These are phyloP conservation scores for Liasis olivaceus DNA, from an alignment of 2,797 vertebrate species.

Conservation along the genomic window DNA sequence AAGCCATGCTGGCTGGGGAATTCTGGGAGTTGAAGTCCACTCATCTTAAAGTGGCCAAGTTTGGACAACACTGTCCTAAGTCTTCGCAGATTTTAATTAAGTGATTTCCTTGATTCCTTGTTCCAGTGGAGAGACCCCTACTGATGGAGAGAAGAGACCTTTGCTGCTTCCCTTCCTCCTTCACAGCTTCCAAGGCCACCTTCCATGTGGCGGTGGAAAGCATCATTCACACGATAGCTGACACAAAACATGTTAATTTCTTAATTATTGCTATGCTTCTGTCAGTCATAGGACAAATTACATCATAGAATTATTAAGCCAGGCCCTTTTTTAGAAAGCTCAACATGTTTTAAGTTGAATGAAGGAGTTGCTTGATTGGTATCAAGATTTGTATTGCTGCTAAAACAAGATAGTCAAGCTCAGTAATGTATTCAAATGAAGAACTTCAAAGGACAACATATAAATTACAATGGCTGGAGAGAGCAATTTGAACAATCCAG, in stretches of 20 bases:
- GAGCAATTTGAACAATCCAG: conserved; percentile 31
- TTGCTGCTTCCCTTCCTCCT: not conserved
- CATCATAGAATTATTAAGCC: conserved; percentile 37
- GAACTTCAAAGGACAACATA: conserved; percentile 53
- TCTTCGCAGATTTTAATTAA: not conserved
- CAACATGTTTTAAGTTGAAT: conserved; percentile 34
- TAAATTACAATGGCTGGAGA: not conserved
- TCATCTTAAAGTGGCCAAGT: too few species aligned
- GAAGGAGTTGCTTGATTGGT: conserved; percentile 28
- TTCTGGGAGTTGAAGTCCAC: too few species aligned
- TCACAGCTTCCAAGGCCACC: not conserved
- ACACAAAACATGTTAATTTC: not conserved
- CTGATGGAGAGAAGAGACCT: not conserved
- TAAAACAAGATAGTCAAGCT: conserved; percentile 37
- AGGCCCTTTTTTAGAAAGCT: conserved; percentile 40
- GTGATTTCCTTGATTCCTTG: not conserved
- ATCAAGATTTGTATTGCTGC: not conserved
- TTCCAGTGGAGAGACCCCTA: not conserved
- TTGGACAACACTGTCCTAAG: too few species aligned
- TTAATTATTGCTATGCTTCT: conserved; percentile 16
- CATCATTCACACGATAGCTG: not conserved
- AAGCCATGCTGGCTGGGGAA: too few species aligned
- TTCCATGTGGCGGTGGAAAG: not conserved
- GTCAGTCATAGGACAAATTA: not conserved
- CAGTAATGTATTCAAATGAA: conserved; percentile 36